A percentile compares a stretch with the other conserved stretches of the same genome.
Evolutionary conservation across 2,888 invertebrate genomes (phyloP).

Genomic region (Eilema griseolum): DNA sequence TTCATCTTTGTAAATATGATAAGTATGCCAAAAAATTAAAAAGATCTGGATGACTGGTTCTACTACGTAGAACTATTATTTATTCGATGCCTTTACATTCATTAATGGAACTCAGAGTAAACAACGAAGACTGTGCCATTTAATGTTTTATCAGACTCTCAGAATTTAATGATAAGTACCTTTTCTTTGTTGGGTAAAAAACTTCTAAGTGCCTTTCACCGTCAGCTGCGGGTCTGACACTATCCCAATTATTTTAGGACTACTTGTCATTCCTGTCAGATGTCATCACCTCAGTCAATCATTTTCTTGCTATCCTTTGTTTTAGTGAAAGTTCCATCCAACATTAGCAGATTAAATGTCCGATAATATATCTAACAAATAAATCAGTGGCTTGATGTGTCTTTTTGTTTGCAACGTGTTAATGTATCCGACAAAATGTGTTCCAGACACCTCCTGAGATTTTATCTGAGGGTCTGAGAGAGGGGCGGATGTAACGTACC

Average conservation of each 20-base stretch:
- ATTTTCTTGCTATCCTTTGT: background rate
- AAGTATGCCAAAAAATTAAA: too few relatives aligned
- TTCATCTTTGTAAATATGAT: background rate
- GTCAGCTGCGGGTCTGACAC: background rate
- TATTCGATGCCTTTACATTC: too few relatives aligned
- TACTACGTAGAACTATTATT: too few relatives aligned
- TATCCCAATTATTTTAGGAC: background rate
- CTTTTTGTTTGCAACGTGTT: background rate
- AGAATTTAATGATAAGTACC: background rate
- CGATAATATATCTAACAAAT: background rate
- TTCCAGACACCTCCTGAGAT: background rate
- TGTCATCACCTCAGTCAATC: background rate
- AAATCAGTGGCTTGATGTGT: background rate
- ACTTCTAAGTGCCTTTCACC: too few relatives aligned
- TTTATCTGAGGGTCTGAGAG: background rate
- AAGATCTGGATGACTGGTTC: too few relatives aligned
- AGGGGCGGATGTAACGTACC: background rate
- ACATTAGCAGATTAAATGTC: background rate
- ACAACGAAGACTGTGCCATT: too few relatives aligned
- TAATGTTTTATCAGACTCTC: too few relatives aligned
- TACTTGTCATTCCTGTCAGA: background rate
- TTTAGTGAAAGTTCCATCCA: background rate
- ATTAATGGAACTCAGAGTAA: too few relatives aligned
- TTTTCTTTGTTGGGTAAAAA: background rate
- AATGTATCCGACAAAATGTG: background rate